Conservation (phyloP, 1,140 invertebrate species). For the Probaryconus sp. region DNA sequence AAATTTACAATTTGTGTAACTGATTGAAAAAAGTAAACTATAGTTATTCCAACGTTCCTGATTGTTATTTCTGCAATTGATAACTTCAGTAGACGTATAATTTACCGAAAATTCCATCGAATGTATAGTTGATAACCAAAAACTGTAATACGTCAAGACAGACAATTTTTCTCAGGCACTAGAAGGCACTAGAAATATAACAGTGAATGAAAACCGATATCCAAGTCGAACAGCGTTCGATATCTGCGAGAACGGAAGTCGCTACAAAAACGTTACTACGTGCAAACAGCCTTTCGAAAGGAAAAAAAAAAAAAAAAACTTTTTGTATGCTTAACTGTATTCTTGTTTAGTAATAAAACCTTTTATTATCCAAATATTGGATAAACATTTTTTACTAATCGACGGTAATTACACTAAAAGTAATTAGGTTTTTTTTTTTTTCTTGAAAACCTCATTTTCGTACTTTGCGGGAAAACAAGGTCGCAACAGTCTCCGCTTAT, state of each 20-base stretch:
- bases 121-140: not conserved
- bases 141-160: constrained; percentile 17
- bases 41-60: no score
- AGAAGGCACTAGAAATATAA: constrained; percentile 16
- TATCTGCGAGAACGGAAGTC: constrained; percentile 34
- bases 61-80: no score
- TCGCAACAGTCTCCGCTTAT: not conserved
- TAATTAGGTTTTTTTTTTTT: no score
- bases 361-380: no score
- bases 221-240: constrained; percentile 17
- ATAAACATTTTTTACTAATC: no score
- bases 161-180: constrained; percentile 18
- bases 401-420: no score
- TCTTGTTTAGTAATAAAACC: no score
- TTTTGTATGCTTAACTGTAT: constrained; percentile 13
- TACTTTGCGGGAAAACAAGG: no score
- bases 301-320: constrained; percentile 13
- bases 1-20: no score
- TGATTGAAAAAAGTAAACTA: no score
- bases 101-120: constrained; percentile 12
- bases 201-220: constrained; percentile 34
- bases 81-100: not conserved
- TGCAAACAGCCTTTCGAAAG: constrained; percentile 1
- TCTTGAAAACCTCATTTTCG: no score
- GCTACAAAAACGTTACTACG: constrained; percentile 13